A percentile compares a stretch with the other conserved stretches of the same genome.
Evolutionary conservation across 1,140 invertebrate species (phyloP).

Genomic region (Heliconius melpomene): DNA sequence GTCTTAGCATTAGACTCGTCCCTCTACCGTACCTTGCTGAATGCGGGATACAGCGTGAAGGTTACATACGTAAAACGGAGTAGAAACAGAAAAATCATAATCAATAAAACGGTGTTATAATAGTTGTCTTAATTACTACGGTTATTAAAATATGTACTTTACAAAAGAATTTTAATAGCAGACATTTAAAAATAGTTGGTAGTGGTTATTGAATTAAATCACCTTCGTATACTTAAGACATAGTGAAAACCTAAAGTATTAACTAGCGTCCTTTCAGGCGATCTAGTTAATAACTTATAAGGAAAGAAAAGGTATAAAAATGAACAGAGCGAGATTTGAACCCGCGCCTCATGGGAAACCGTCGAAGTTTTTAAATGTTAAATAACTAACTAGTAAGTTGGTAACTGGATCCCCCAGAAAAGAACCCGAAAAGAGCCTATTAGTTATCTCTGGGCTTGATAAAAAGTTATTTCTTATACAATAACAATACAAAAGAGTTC

Average conservation of each 20-base stretch:
- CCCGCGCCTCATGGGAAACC: no score
- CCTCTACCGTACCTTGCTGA: no score
- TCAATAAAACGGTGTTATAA: not conserved
- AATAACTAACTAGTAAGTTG: not conserved
- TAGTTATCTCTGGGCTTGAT: conserved; percentile 17
- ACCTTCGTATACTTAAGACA: no score
- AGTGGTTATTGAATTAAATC: no score
- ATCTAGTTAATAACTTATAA: no score
- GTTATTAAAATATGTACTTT: not conserved
- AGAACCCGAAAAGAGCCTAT: not conserved
- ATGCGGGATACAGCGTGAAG: not conserved
- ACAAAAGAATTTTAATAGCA: not conserved
- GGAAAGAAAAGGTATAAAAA: no score
- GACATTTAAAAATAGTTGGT: not conserved
- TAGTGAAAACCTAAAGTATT: no score
- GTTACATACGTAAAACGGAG: not conserved
- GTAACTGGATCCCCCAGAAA: not conserved
- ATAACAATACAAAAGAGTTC: conserved; percentile 32
- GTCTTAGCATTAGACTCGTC: no score
- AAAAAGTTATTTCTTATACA: conserved; percentile 21
- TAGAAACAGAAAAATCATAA: not conserved
- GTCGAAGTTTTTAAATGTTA: no score
- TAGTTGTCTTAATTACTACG: not conserved
- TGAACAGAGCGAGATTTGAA: no score
- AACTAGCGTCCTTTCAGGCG: no score